Evolutionary conservation across 1,140 invertebrate genomes (phyloP).

Genomic region (Temnothorax nylanderi): DNA sequence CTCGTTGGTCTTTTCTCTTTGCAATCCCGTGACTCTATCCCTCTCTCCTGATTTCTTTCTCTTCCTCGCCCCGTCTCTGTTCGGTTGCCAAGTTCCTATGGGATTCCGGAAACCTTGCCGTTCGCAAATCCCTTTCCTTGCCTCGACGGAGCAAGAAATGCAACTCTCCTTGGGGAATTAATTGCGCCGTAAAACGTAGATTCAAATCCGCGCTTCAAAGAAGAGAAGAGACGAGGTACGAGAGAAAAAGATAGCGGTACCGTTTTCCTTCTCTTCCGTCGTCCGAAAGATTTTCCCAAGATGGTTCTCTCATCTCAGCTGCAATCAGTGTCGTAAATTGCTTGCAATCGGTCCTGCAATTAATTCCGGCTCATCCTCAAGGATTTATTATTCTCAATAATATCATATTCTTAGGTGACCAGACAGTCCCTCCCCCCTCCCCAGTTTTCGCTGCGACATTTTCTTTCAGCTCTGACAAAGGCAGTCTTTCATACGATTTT

Average conservation of each 20-base stretch:
- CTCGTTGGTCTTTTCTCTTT: constrained; percentile 13
- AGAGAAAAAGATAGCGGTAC: constrained; percentile 33
- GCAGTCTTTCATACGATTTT: constrained; percentile 10
- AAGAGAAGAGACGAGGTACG: constrained; percentile 45
- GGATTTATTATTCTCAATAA: constrained; percentile 80
- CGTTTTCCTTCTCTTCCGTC: constrained; percentile 75
- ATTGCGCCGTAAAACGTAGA: constrained; percentile 79
- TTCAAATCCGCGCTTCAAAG: constrained; percentile 77
- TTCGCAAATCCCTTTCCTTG: constrained; percentile 75
- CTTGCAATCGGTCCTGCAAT: constrained; percentile 79
- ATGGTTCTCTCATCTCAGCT: constrained; percentile 79
- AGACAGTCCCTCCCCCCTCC: constrained; percentile 19
- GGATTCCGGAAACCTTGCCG: constrained; percentile 67
- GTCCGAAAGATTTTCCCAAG: constrained; percentile 77
- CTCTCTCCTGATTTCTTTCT: constrained; percentile 28
- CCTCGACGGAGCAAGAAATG: constrained; percentile 76
- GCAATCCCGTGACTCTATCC: neutral
- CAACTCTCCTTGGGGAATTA: constrained; percentile 79
- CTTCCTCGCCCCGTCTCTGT: constrained; percentile 45
- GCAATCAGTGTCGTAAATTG: constrained; percentile 80
- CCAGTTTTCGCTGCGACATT: constrained; percentile 7
- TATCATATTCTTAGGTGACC: constrained; percentile 72
- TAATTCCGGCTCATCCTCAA: constrained; percentile 77
- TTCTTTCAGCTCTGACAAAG: constrained; percentile 3
- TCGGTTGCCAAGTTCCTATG: constrained; percentile 48